Evolutionary conservation across 2,888 invertebrate genomes (phyloP).

Genomic region (Dromius quadrimaculatus): DNA sequence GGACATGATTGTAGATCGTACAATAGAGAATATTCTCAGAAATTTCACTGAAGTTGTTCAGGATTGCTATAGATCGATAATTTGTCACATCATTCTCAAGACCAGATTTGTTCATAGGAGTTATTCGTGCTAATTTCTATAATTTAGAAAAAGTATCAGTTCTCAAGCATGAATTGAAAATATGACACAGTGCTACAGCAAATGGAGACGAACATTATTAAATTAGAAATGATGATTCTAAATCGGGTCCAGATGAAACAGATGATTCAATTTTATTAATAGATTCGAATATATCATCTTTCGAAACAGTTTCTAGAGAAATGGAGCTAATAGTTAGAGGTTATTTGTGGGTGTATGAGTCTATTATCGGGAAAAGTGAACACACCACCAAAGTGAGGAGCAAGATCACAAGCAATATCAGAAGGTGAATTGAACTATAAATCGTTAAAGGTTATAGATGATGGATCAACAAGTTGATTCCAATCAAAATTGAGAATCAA

Average conservation of each 20-base stretch:
- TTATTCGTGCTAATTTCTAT: slow-evolving; percentile 43
- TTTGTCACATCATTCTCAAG: slow-evolving; percentile 29
- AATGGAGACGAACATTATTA: slow-evolving; percentile 26
- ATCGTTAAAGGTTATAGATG: background rate
- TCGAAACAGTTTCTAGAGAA: background rate
- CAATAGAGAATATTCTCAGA: slow-evolving; percentile 48
- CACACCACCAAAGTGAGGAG: background rate
- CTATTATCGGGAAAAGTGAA: no score
- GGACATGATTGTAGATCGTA: slow-evolving; percentile 44
- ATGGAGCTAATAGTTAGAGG: no score
- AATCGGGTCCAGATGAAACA: slow-evolving; percentile 34
- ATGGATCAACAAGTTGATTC: background rate
- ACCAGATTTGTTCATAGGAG: slow-evolving; percentile 51
- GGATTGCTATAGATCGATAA: slow-evolving; percentile 52
- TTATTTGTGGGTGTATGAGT: no score
- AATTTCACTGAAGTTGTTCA: slow-evolving; percentile 46
- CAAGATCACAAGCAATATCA: background rate
- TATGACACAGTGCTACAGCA: slow-evolving; percentile 4
- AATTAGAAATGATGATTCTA: slow-evolving; percentile 21
- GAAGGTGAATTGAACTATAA: background rate
- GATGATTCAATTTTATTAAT: background rate
- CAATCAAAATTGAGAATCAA: background rate
- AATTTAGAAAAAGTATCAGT: slow-evolving; percentile 44
- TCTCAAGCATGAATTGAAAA: slow-evolving; percentile 19
- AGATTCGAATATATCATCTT: background rate